These are phyloP conservation scores for Tuberolachnus salignus DNA, from an alignment of 2,888 invertebrate genomes.

Conservation along the genomic window DNA sequence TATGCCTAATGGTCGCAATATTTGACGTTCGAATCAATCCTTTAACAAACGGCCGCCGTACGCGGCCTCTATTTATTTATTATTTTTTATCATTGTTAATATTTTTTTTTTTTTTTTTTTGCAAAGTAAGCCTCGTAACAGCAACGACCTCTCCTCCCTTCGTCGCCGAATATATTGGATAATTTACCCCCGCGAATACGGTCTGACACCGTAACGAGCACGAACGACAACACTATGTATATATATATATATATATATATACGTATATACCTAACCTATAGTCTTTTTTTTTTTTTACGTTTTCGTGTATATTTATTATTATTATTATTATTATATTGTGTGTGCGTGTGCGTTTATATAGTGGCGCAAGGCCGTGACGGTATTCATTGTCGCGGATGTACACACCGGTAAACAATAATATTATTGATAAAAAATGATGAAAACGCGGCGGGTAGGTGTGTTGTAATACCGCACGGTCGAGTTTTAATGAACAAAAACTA, in stretches of 20 bases:
- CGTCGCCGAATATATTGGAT: conserved; percentile 21
- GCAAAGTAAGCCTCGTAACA: not conserved
- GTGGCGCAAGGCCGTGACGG: conserved; percentile 36
- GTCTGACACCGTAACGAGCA: conserved; percentile 49
- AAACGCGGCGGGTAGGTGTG: not conserved
- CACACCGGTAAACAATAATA: conserved; percentile 22
- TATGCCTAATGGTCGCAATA: too few relatives aligned
- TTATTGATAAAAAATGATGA: not conserved
- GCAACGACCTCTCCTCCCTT: not conserved
- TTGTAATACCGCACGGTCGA: not conserved
- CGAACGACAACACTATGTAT: conserved; percentile 13
- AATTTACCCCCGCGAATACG: conserved; percentile 41
- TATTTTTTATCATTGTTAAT: too few relatives aligned
- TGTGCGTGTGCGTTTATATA: not conserved
- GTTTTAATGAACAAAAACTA: conserved; percentile 1
- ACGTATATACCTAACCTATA: not conserved
- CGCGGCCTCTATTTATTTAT: not conserved
- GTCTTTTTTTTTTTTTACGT: conserved; percentile 5
- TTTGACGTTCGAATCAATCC: not conserved
- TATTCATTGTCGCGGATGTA: conserved; percentile 5
- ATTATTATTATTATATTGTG: not conserved
- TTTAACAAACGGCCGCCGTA: conserved; percentile 15
- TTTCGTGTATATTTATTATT: not conserved
- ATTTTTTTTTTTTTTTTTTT: conserved; percentile 2
- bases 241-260: too few relatives aligned